These are phyloP conservation scores for Sicus ferrugineus DNA, from an alignment of 2,888 invertebrate species.

Conservation along the genomic window DNA sequence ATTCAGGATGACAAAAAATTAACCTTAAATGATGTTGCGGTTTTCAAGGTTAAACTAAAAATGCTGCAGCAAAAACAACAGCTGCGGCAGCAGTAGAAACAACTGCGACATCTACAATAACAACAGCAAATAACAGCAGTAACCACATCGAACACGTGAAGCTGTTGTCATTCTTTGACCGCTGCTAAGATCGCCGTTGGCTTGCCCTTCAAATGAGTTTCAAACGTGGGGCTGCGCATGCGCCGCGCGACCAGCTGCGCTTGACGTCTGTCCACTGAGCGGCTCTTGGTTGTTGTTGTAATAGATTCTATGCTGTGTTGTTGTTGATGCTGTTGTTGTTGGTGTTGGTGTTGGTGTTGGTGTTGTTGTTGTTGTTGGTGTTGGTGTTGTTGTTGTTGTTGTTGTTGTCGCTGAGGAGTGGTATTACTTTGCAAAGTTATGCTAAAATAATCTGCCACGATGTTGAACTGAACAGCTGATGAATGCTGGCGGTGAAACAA, in stretches of 20 bases:
- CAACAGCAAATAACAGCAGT: too few species aligned
- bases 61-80: neutral
- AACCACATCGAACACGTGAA: conserved; percentile 8
- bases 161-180: conserved; percentile 3
- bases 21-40: conserved; percentile 12
- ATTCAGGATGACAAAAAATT: neutral
- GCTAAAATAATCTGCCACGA: conserved; percentile 1
- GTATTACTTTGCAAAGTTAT: neutral
- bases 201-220: conserved; percentile 1
- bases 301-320: neutral
- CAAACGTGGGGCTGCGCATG: conserved; percentile 16
- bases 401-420: conserved; percentile 9
- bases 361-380: too few species aligned
- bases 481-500: neutral
- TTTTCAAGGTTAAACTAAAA: conserved; percentile 2
- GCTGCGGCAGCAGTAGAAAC: neutral
- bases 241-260: neutral
- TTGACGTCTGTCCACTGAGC: neutral
- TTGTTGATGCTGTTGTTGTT: too few species aligned
- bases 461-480: conserved; percentile 12
- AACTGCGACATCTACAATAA: too few species aligned
- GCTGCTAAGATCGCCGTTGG: neutral
- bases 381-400: too few species aligned
- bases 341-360: too few species aligned
- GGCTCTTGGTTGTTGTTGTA: neutral